phyloP scores from a whole-genome alignment of 2,888 invertebrate genomes.

The Anthrax anthrax region DNA sequence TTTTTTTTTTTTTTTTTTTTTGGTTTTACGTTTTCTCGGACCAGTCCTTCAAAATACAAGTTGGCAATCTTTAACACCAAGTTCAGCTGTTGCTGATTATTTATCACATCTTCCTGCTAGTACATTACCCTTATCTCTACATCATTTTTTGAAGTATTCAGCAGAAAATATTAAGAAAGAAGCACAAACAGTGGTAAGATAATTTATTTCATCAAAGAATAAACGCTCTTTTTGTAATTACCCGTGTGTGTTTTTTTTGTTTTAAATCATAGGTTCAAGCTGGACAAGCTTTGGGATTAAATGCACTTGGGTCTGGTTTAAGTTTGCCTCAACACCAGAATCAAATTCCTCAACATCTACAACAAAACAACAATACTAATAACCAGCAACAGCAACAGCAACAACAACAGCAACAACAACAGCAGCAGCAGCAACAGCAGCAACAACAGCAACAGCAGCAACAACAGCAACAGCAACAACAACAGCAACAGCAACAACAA shows the following conservation, averaged over 20 bases:
- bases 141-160: conserved; percentile 73
- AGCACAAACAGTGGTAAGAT: conserved; percentile 26
- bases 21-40: too few relatives aligned
- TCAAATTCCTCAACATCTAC: conserved; percentile 25
- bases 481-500: conserved; percentile 26
- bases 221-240: not conserved
- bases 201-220: not conserved
- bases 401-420: conserved; percentile 18
- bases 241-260: too few relatives aligned
- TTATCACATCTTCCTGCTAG: conserved; percentile 63
- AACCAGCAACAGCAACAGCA: conserved; percentile 29
- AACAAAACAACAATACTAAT: conserved; percentile 28
- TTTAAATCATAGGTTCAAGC: conserved; percentile 10
- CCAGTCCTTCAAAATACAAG: conserved; percentile 33
- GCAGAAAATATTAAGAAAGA: conserved; percentile 64
- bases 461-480: conserved; percentile 22
- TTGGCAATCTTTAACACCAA: conserved; percentile 41
- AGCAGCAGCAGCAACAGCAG: conserved; percentile 14
- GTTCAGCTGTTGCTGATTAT: conserved; percentile 73
- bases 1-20: too few relatives aligned
- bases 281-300: conserved; percentile 5
- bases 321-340: conserved; percentile 12
- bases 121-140: conserved; percentile 60
- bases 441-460: conserved; percentile 17
- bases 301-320: conserved; percentile 6